Conservation (phyloP, 2,113 vertebrate species). For the Gadus chalcogrammus region DNA sequence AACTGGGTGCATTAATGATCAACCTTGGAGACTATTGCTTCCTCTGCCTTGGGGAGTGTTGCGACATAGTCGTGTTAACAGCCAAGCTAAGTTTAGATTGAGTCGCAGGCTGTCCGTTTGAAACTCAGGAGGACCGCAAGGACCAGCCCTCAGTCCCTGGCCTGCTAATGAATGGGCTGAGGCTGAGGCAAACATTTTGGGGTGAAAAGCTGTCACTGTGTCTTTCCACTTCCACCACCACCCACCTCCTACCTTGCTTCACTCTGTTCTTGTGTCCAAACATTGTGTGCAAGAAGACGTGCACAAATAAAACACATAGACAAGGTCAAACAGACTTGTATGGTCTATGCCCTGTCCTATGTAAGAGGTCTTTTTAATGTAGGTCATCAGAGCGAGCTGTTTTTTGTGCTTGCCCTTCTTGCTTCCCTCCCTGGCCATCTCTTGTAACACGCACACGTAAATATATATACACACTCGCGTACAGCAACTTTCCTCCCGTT, state of each 20-base stretch:
- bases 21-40: constrained; percentile 39
- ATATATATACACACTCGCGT: constrained; percentile 6
- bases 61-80: constrained; percentile 44
- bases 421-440: constrained; percentile 24
- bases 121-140: constrained; percentile 38
- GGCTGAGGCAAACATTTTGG: constrained; percentile 25
- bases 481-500: constrained; percentile 25
- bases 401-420: constrained; percentile 19
- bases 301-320: neutral
- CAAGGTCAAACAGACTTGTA: constrained; percentile 1
- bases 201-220: constrained; percentile 5
- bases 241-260: neutral
- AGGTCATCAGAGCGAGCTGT: constrained; percentile 34
- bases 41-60: constrained; percentile 30
- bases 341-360: constrained; percentile 12
- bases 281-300: neutral
- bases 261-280: neutral
- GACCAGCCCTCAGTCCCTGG: constrained; percentile 16
- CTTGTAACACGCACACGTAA: neutral
- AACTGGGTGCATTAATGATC: constrained; percentile 43
- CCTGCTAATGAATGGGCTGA: constrained; percentile 30
- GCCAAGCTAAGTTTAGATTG: constrained; percentile 43
- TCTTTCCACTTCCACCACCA: neutral
- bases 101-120: constrained; percentile 25
- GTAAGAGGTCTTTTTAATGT: constrained; percentile 28